A percentile compares a stretch with the other conserved stretches of the same genome.
phyloP scores from a whole-genome alignment of 2,113 vertebrate genomes.

The Melierax canorus region DNA sequence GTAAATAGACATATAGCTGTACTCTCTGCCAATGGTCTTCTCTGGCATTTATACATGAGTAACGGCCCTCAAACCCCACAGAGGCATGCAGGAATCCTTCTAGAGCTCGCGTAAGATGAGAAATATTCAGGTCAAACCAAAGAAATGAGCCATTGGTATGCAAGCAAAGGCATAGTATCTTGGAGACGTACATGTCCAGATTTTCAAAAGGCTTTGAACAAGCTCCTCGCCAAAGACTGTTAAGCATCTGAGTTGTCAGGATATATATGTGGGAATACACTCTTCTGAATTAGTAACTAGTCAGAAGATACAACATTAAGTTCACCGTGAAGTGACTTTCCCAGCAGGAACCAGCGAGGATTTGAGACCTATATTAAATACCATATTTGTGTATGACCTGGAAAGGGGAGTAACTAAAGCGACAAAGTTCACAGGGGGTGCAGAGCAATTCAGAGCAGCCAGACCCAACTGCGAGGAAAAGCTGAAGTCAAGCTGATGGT shows the following conservation, averaged over 20 bases:
- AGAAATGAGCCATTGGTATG: neutral
- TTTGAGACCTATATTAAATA: neutral
- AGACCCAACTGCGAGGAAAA: neutral
- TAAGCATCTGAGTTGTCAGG: neutral
- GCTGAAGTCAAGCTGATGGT: neutral
- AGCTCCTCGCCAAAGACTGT: neutral
- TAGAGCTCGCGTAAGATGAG: neutral
- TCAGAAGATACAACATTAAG: neutral
- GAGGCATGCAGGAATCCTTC: neutral
- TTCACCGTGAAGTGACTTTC: neutral
- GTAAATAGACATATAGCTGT: neutral
- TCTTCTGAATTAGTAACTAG: neutral
- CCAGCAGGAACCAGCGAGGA: neutral
- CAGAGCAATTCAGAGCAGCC: neutral
- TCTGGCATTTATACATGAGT: neutral
- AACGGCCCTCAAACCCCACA: neutral
- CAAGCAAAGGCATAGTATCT: neutral
- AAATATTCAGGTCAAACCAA: neutral
- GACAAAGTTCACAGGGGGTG: neutral
- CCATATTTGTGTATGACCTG: neutral
- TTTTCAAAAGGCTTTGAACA: slow-evolving; percentile 3
- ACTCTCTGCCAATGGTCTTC: neutral
- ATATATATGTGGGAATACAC: neutral
- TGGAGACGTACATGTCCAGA: neutral
- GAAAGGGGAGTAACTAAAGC: neutral